Evolutionary conservation across 2,113 vertebrate genomes (phyloP).

Genomic region (Cervus canadensis): DNA sequence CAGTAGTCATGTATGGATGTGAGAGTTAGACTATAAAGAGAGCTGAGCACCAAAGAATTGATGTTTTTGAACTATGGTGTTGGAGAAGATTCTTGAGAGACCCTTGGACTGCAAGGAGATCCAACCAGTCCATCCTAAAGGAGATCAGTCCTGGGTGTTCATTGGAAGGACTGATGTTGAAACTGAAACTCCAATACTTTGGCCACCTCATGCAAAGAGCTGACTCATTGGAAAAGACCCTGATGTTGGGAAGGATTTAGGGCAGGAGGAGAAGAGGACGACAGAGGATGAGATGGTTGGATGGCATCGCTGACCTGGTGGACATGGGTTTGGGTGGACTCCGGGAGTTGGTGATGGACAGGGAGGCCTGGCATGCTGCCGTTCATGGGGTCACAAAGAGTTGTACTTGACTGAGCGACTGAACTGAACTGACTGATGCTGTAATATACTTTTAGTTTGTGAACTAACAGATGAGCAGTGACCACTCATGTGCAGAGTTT

Average conservation of each 20-base stretch:
- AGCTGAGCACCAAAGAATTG: too few species aligned
- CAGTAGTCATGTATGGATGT: too few species aligned
- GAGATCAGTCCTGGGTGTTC: background rate
- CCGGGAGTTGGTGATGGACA: background rate
- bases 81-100: background rate
- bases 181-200: background rate
- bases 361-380: background rate
- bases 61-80: background rate
- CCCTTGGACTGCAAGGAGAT: background rate
- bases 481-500: background rate
- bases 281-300: background rate
- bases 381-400: background rate
- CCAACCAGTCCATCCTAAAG: background rate
- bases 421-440: background rate
- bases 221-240: background rate
- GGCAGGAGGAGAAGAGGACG: background rate
- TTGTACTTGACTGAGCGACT: fast-evolving
- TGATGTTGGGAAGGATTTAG: background rate
- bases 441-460: background rate
- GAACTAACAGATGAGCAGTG: background rate
- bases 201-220: background rate
- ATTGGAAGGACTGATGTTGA: background rate
- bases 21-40: too few species aligned
- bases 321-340: background rate
- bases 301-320: background rate